phyloP scores from a whole-genome alignment of 2,113 vertebrate genomes.

The Ochotona princeps region DNA sequence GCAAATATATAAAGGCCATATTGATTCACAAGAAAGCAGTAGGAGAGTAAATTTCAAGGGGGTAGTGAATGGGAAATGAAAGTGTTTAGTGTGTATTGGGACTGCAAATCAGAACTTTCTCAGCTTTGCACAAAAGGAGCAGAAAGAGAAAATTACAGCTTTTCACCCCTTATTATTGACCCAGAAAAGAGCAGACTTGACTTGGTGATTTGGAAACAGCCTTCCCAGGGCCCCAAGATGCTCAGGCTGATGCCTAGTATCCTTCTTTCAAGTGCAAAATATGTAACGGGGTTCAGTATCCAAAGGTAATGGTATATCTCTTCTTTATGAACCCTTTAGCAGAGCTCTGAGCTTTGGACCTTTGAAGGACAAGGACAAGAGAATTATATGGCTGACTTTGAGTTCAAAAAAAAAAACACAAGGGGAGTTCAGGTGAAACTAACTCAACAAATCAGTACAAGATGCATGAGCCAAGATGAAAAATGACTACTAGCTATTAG shows the following conservation, averaged over 20 bases:
- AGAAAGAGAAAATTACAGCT: not conserved
- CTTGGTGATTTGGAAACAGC: not conserved
- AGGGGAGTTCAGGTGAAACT: not conserved
- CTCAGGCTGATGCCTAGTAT: not conserved
- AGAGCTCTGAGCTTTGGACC: not conserved
- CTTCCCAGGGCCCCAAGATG: too few species aligned
- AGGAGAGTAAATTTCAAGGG: conserved; percentile 4
- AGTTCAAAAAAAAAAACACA: not conserved
- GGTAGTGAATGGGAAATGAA: conserved; percentile 43
- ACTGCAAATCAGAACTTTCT: not conserved
- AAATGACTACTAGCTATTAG: not conserved
- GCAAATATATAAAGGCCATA: conserved; percentile 43
- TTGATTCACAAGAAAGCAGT: conserved; percentile 32
- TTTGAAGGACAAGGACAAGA: not conserved
- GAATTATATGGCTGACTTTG: not conserved
- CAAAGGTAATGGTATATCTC: not conserved
- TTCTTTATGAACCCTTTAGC: not conserved
- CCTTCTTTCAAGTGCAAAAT: not conserved
- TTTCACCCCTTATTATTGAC: not conserved
- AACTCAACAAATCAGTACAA: not conserved
- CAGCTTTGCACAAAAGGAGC: not conserved
- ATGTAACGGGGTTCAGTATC: not conserved
- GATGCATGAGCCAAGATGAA: not conserved
- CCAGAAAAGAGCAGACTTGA: not conserved
- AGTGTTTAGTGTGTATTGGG: not conserved